Conservation (phyloP, 1,140 invertebrate species). For the Drosophila sp. region DNA sequence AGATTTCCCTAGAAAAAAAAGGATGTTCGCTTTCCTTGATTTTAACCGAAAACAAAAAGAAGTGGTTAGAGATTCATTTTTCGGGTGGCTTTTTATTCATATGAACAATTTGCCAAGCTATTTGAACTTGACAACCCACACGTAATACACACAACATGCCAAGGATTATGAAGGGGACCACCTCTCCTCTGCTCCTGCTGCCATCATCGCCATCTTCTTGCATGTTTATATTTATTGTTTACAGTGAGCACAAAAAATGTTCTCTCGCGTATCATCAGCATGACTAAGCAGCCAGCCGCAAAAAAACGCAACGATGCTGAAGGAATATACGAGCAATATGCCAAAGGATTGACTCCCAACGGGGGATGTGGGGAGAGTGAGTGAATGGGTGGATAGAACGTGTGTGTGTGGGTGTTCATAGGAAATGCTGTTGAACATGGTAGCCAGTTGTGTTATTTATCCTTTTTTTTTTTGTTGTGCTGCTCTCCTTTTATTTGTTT, state of each 20-base stretch:
- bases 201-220: constrained; percentile 4
- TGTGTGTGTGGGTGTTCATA: neutral
- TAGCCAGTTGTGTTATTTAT: constrained; percentile 22
- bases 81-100: constrained; percentile 9
- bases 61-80: constrained; percentile 3
- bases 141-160: constrained; percentile 1
- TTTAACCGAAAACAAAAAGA: neutral
- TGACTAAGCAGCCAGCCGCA: constrained; percentile 24
- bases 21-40: too few relatives aligned
- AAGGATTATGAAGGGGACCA: neutral
- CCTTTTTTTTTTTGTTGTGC: neutral
- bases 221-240: constrained; percentile 30
- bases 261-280: constrained; percentile 20
- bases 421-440: constrained; percentile 22
- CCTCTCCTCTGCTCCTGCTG: neutral
- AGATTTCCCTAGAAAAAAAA: neutral
- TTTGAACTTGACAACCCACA: constrained; percentile 23
- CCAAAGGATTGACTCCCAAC: constrained; percentile 13
- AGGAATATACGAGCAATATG: constrained; percentile 27
- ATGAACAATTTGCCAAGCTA: constrained; percentile 20
- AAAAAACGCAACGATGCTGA: constrained; percentile 24
- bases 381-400: neutral
- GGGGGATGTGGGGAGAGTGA: neutral
- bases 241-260: constrained; percentile 16
- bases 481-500: constrained; percentile 6